Conservation (phyloP, 1,140 invertebrate species). For the Habropoda laboriosa region DNA sequence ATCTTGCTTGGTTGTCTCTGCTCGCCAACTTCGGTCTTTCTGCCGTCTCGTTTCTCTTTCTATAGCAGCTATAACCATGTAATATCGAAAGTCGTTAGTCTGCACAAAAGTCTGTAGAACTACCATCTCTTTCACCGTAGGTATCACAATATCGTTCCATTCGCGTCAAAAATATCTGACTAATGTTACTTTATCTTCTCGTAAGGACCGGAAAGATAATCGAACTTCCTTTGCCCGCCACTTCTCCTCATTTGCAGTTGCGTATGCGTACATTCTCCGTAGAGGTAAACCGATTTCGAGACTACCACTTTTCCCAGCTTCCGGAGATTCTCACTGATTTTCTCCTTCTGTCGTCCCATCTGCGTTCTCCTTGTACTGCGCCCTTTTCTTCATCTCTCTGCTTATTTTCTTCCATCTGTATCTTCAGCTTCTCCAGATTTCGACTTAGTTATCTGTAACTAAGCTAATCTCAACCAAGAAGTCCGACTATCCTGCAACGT, state of each 20-base stretch:
- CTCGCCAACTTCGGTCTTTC: constrained; percentile 10
- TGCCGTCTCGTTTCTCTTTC: constrained; percentile 22
- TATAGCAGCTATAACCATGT: constrained; percentile 33
- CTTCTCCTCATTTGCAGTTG: constrained; percentile 23
- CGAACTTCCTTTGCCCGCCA: constrained; percentile 57
- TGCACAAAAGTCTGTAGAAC: constrained; percentile 20
- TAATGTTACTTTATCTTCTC: constrained; percentile 40
- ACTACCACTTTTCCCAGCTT: constrained; percentile 11
- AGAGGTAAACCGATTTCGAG: constrained; percentile 20
- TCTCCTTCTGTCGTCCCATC: constrained; percentile 21
- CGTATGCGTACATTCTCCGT: constrained; percentile 10
- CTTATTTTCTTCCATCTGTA: constrained; percentile 47
- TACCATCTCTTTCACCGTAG: constrained; percentile 23
- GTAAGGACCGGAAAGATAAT: constrained; percentile 58
- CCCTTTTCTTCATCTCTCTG: constrained; percentile 1
- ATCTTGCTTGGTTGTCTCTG: constrained; percentile 59
- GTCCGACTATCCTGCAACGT: constrained; percentile 50
- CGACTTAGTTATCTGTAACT: constrained; percentile 75
- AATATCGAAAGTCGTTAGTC: constrained; percentile 59
- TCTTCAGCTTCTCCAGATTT: constrained; percentile 46
- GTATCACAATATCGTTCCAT: constrained; percentile 65
- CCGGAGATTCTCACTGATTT: constrained; percentile 14
- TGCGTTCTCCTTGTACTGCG: not conserved
- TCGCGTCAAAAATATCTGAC: constrained; percentile 48
- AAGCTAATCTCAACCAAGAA: constrained; percentile 75